phyloP scores from a whole-genome alignment of 2,888 invertebrate species.

The Charanyca ferruginea region DNA sequence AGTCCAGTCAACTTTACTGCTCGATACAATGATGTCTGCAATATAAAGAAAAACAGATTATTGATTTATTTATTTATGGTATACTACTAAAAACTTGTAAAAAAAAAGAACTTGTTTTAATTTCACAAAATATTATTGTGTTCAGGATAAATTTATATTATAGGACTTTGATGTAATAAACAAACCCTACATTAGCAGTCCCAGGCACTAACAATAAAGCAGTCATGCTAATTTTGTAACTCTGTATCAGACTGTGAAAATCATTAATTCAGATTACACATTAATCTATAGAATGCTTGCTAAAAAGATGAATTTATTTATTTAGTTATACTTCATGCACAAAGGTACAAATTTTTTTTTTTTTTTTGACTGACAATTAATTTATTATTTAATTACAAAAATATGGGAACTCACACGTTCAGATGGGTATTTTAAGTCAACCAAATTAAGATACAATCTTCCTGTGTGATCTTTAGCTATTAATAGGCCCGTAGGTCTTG shows the following conservation, averaged over 20 bases:
- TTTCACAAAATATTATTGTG: background rate
- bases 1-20: conserved; percentile 81
- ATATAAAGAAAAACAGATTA: conserved; percentile 41
- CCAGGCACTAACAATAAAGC: background rate
- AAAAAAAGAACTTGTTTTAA: too few relatives aligned
- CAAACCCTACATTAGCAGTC: conserved; percentile 2
- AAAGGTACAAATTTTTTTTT: too few relatives aligned
- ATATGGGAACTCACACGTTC: background rate
- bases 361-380: too few relatives aligned
- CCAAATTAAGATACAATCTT: conserved; percentile 1
- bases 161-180: background rate
- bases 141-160: background rate
- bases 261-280: background rate
- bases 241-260: background rate
- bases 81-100: too few relatives aligned
- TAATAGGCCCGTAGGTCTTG: conserved; percentile 15
- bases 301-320: too few relatives aligned
- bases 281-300: background rate
- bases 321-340: too few relatives aligned
- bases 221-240: background rate
- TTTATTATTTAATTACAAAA: background rate
- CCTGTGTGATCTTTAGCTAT: conserved; percentile 35
- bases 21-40: conserved; percentile 81
- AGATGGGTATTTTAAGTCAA: background rate
- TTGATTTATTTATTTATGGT: background rate